Evolutionary conservation across 2,113 vertebrate genomes (phyloP).

Genomic region (Mellivora capensis): DNA sequence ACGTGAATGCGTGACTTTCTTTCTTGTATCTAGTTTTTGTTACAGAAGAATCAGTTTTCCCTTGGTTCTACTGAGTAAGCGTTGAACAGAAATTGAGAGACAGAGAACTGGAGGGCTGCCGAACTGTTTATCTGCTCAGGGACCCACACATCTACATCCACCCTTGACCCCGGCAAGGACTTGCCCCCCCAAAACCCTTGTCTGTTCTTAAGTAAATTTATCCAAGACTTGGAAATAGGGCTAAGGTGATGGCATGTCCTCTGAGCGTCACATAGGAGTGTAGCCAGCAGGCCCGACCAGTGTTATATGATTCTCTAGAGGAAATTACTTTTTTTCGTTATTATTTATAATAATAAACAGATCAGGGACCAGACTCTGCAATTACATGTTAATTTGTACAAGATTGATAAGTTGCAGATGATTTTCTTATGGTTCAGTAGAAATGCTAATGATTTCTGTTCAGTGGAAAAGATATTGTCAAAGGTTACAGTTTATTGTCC

Average conservation of each 20-base stretch:
- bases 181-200: background rate
- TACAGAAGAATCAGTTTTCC: background rate
- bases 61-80: background rate
- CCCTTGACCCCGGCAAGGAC: background rate
- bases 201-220: background rate
- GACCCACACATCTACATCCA: background rate
- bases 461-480: background rate
- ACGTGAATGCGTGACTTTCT: background rate
- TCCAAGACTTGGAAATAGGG: background rate
- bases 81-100: background rate
- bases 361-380: background rate
- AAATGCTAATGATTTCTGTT: background rate
- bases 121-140: too few species aligned
- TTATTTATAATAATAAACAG: background rate
- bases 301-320: background rate
- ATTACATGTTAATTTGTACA: background rate
- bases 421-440: background rate
- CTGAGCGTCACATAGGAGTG: background rate
- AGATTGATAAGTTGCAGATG: background rate
- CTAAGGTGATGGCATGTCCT: background rate
- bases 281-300: background rate
- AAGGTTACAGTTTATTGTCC: background rate
- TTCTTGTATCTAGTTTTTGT: background rate
- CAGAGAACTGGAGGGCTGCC: background rate
- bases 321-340: background rate